phyloP scores from a whole-genome alignment of 2,888 invertebrate genomes.

The Trichacis sp. region DNA sequence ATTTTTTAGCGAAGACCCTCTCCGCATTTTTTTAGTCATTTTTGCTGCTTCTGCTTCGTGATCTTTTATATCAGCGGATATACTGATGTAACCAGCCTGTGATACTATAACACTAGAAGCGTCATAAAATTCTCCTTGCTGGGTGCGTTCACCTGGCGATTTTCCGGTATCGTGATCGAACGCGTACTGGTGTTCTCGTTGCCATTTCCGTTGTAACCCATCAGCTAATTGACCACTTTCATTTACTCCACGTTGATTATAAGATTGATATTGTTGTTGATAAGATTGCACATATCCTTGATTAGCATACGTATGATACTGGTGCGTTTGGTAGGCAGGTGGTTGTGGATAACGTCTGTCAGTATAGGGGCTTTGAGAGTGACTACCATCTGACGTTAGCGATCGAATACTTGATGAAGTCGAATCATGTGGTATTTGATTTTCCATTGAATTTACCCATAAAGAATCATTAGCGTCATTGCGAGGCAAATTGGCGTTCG shows the following conservation, averaged over 20 bases:
- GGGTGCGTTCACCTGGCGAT: conserved; percentile 50
- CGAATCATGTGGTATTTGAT: conserved; percentile 71
- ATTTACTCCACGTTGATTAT: conserved; percentile 53
- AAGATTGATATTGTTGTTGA: conserved; percentile 61
- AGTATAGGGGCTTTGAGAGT: conserved; percentile 58
- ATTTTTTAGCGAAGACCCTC: conserved; percentile 79
- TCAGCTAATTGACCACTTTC: conserved; percentile 59
- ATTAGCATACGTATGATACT: conserved; percentile 60
- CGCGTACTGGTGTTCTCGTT: conserved; percentile 59
- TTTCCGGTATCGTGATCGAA: conserved; percentile 54
- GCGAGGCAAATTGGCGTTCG: conserved; percentile 73
- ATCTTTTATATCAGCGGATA: conserved; percentile 77
- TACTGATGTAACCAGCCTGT: conserved; percentile 83
- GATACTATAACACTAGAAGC: conserved; percentile 78
- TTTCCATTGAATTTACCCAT: conserved; percentile 74
- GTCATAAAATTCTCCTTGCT: conserved; percentile 70
- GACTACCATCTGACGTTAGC: conserved; percentile 61
- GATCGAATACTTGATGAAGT: conserved; percentile 72
- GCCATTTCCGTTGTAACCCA: conserved; percentile 62
- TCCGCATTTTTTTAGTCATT: conserved; percentile 76
- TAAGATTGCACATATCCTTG: conserved; percentile 61
- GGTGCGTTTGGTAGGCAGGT: conserved; percentile 61
- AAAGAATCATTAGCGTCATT: conserved; percentile 73
- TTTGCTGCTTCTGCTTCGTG: conserved; percentile 72
- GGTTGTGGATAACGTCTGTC: conserved; percentile 62